A percentile compares a stretch with the other conserved stretches of the same genome.
Conservation (phyloP, 2,888 invertebrate species). For the Dascillus cervinus region DNA sequence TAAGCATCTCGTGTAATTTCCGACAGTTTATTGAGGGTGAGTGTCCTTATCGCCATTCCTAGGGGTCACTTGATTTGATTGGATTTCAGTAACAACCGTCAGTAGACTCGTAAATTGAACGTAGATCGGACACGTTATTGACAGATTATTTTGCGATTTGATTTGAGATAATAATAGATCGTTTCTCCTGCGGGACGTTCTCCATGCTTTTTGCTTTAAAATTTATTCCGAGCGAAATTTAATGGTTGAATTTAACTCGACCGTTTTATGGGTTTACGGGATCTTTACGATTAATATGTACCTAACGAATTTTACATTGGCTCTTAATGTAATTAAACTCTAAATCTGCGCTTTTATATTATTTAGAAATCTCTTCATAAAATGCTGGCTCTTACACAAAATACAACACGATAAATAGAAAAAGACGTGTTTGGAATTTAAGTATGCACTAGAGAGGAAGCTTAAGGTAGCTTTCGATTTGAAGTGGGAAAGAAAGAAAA, state of each 20-base stretch:
- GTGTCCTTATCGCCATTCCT: constrained; percentile 27
- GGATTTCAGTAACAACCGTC: constrained; percentile 36
- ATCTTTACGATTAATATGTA: constrained; percentile 22
- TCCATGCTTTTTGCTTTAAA: constrained; percentile 9
- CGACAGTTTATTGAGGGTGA: constrained; percentile 35
- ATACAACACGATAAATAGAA: no score
- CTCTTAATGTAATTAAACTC: constrained; percentile 23
- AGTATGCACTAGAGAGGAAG: constrained; percentile 4
- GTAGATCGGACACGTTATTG: constrained; percentile 32
- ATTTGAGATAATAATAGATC: constrained; percentile 12
- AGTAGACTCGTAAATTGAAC: constrained; percentile 37
- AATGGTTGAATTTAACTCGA: no score
- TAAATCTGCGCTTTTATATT: constrained; percentile 10
- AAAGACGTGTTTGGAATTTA: no score
- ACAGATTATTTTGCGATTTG: constrained; percentile 27
- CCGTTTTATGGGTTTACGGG: neutral
- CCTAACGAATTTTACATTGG: no score
- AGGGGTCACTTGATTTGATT: constrained; percentile 38
- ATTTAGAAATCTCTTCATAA: constrained; percentile 3
- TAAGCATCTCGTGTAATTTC: constrained; percentile 38
- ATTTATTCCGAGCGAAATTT: neutral
- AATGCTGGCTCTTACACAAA: no score
- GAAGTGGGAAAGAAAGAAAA: constrained; percentile 6
- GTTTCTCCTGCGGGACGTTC: constrained; percentile 15
- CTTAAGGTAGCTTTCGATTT: no score